Percentiles rank a stretch among this genome's conserved stretches.
Evolutionary conservation across 2,797 vertebrate species (phyloP).

Genomic region (Crocodylus rhombifer): DNA sequence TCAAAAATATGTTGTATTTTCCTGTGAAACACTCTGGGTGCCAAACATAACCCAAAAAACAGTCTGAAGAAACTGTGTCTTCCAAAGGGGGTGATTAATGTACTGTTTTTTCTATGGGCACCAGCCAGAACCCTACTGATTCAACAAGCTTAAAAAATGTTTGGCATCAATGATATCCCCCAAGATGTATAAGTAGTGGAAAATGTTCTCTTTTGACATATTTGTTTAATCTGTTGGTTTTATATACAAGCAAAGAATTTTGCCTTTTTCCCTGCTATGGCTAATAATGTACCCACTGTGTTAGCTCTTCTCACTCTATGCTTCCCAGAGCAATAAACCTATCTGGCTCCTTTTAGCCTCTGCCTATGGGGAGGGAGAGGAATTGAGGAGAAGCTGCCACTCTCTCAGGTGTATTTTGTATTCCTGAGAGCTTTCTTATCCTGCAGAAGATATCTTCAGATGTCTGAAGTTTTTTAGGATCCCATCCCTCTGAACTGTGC

Average conservation of each 20-base stretch:
- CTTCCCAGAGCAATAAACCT: conserved; percentile 7
- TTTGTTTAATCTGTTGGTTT: not conserved
- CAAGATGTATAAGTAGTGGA: conserved; percentile 60
- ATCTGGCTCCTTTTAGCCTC: conserved; percentile 1
- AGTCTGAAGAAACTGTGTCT: conserved; percentile 47
- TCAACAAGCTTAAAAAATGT: conserved; percentile 52
- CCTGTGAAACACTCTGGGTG: not conserved
- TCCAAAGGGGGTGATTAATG: conserved; percentile 61
- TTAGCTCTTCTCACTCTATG: not conserved
- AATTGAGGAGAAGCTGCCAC: not conserved
- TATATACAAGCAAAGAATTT: not conserved
- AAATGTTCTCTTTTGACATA: conserved; percentile 41
- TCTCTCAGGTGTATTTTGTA: not conserved
- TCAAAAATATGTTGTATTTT: not conserved
- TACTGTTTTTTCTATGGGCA: conserved; percentile 64
- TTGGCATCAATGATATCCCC: conserved; percentile 19
- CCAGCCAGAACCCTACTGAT: conserved; percentile 64
- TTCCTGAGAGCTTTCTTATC: conserved; percentile 8
- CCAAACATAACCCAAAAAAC: conserved; percentile 25
- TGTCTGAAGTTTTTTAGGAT: not conserved
- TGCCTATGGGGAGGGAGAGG: conserved; percentile 26
- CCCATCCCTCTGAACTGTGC: not conserved
- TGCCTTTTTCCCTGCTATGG: not conserved
- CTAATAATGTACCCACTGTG: not conserved
- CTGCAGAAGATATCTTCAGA: not conserved